Percentiles rank a stretch among this genome's conserved stretches.
Evolutionary conservation across 2,797 vertebrate genomes (phyloP).

Genomic region (Oreonectes daqikongensis): DNA sequence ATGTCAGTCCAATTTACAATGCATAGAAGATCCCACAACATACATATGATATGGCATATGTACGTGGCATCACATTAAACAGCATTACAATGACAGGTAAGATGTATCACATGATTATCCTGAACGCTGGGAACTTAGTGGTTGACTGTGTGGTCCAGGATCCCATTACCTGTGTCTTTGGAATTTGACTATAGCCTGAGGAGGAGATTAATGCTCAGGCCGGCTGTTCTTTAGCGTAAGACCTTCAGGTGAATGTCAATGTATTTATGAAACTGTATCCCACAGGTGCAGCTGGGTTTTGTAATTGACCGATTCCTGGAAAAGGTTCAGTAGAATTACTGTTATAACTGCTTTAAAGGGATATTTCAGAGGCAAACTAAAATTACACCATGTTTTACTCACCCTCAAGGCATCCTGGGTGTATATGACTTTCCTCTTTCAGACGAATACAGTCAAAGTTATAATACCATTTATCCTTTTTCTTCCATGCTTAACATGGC

Average conservation of each 20-base stretch:
- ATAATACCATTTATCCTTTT: too few relatives aligned
- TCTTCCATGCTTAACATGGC: too few relatives aligned
- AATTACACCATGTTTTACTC: too few relatives aligned
- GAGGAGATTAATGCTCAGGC: neutral
- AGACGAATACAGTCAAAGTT: too few relatives aligned
- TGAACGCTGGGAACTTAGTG: neutral
- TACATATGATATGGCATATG: neutral
- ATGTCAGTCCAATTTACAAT: neutral
- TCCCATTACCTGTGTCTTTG: neutral
- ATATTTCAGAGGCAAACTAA: too few relatives aligned
- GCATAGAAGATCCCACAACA: neutral
- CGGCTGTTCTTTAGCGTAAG: neutral
- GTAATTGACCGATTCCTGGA: too few relatives aligned
- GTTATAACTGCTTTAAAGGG: too few relatives aligned
- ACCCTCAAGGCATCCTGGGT: too few relatives aligned
- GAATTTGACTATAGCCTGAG: neutral
- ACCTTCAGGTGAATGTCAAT: neutral
- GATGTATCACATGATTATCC: constrained; percentile 9
- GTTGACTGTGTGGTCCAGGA: neutral
- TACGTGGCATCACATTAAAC: constrained; percentile 18
- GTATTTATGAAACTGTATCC: too few relatives aligned
- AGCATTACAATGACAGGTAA: constrained; percentile 17
- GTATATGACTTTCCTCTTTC: too few relatives aligned
- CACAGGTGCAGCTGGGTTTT: too few relatives aligned
- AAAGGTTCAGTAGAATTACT: too few relatives aligned